Base-by-base conservation (phyloP, 2,888 invertebrate species). In the Heteromurus nitidus region DNA sequence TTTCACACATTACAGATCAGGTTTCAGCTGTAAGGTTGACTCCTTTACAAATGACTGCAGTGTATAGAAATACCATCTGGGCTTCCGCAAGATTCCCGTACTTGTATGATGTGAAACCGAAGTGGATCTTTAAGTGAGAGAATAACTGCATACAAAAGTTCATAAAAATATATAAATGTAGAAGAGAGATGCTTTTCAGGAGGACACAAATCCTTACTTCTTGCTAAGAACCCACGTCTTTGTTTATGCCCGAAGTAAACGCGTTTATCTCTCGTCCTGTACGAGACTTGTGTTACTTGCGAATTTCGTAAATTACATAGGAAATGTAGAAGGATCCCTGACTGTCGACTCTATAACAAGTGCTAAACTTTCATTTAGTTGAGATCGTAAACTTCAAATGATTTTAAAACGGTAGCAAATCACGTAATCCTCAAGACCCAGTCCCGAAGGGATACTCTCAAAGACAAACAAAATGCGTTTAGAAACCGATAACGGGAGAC, bases 11-110 rank as follows among this genome's bases (percentile, higher is more conserved):
- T 53, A 55, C 44, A 75, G 75, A 75, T 75, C 75, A 75, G 67
- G 67, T 75, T 75, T 75, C 75, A 53, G 36, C 36, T 60, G 60
- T n/a, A 26, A 55, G 11, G 55, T 9, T 55, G 26, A 11, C 11
- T 20, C 11, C 55, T 18, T 36, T 13, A 28, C 42, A 44, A 72
- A 62, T 70, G 47, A 62, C 47, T 36, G 47, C 20, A 47, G 30
- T 53, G 64, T 31, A 73, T 31, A 44, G 42, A 64, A n/a, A 28
- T 30, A 68, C 60, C 76, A 76, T 76, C 76, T 76, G 76, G 76
- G 44, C 76, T 68, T 75, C 76, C 74, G 74, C 74, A 75, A 76
- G 68, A 76, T 24, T 76, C 76, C 76, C 68, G 76, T 60, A 76
- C 60, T 76, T 76, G 76, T 76, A n/a, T n/a, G 68, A 68, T 26